phyloP scores from a whole-genome alignment of 53 echinoderm and acorn worm genomes.

The Mesocentrotus franciscanus region DNA sequence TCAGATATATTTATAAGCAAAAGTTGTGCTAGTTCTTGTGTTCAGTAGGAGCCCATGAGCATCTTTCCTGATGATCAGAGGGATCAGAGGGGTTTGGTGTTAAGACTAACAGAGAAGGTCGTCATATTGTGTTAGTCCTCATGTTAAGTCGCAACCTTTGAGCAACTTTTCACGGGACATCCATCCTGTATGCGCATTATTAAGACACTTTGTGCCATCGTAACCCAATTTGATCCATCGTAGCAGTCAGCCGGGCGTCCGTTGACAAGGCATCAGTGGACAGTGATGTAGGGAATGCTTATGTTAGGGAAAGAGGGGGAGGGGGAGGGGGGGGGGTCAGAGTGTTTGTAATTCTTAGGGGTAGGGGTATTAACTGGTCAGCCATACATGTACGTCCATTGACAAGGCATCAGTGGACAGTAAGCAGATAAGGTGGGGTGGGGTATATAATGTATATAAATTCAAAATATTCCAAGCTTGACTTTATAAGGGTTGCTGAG shows the following conservation, averaged over 20 bases:
- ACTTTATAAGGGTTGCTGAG: too few species aligned
- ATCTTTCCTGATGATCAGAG: neutral
- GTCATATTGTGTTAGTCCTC: neutral
- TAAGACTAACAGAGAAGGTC: neutral
- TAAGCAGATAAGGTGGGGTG: too few species aligned
- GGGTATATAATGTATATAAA: too few species aligned
- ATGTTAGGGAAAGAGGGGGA: neutral
- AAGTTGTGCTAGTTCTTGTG: neutral
- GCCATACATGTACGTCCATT: too few species aligned
- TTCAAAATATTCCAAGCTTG: too few species aligned
- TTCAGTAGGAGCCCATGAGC: neutral
- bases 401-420: too few species aligned
- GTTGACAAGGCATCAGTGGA: neutral
- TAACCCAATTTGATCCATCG: slow-evolving; percentile 9
- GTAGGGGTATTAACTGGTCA: too few species aligned
- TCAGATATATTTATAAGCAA: neutral
- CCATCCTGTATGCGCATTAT: slow-evolving; percentile 8
- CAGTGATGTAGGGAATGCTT: neutral
- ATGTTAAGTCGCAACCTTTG: slow-evolving; percentile 19
- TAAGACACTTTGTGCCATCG: neutral
- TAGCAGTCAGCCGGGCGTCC: slow-evolving; percentile 8
- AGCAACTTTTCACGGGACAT: neutral
- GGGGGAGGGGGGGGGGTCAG: neutral
- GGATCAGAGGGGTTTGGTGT: neutral
- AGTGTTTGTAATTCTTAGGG: too few species aligned